Conservation (phyloP, 92 coral and sea anemone species). For the Parazoanthus darwini region DNA sequence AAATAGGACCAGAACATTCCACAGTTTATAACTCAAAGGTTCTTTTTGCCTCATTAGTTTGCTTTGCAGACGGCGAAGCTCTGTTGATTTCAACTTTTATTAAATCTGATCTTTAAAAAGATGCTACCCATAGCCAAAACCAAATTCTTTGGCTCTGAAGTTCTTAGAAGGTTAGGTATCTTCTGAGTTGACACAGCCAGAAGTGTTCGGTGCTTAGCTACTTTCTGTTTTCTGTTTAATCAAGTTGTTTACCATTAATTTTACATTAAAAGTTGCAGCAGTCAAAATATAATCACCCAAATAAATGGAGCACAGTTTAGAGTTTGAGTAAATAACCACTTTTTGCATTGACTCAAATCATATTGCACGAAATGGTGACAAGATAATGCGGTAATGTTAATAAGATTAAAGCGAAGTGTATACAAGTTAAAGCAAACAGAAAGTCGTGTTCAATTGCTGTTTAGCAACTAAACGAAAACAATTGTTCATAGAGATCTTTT, state of each 20-base stretch:
- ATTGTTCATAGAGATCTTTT: too few relatives aligned
- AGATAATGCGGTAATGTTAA: neutral
- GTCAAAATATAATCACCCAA: neutral
- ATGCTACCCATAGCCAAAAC: too few relatives aligned
- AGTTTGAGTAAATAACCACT: neutral
- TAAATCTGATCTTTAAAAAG: too few relatives aligned
- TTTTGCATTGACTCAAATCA: neutral
- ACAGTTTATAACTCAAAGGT: neutral
- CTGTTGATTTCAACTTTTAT: neutral
- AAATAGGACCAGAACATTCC: neutral
- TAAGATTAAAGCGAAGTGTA: neutral
- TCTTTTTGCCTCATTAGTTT: neutral
- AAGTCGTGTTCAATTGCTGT: too few relatives aligned
- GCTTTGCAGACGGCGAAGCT: neutral
- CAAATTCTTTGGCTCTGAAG: too few relatives aligned
- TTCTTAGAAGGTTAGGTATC: too few relatives aligned
- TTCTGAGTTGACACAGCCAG: too few relatives aligned
- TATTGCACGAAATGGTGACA: neutral
- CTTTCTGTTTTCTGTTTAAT: too few relatives aligned
- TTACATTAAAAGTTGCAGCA: too few relatives aligned
- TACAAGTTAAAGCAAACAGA: neutral
- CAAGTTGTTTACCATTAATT: too few relatives aligned
- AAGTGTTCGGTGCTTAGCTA: too few relatives aligned
- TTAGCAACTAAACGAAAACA: too few relatives aligned
- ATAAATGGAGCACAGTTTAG: neutral